Evolutionary conservation across 1,140 invertebrate genomes (phyloP), one percentile per base, ranked within the genome.

Genomic region (Ladona fulva): DNA sequence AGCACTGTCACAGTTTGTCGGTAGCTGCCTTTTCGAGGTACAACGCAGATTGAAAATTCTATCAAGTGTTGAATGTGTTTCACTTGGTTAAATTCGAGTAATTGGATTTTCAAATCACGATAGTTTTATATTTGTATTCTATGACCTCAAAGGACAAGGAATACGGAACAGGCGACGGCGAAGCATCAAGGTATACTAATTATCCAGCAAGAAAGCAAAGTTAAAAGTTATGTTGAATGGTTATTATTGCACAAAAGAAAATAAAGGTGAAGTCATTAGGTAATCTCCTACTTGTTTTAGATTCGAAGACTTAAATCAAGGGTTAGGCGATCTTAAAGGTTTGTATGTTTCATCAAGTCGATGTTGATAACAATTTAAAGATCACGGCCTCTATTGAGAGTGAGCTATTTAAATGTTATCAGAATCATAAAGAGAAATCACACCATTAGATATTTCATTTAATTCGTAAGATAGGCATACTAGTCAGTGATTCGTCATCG

Each of bases 101-200:
- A 19, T 66, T 66, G 52, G 52, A 66, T 66, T 66, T 66, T 22
- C 52, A 66, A 66, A 19, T 66, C 12, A 66, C 52, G 52, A 3
- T 66, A 66, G 52, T 66, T 66, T 19, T 19, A 66, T 66, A 66
- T 66, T 66, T 66, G 52, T 66, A 66, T 66, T 66, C 52, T 66
- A 66, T 66, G 52, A 66, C 52, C 52, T 66, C 52, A 19, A 66
- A 66, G 52, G 52, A 66, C 52, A 66, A 66, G 52, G 52, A 66
- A 66, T 66, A 66, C 52, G 52, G 52, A 66, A 66, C 52, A 66
- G 52, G 52, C 52, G 52, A 66, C 52, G 52, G 52, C 52, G 52
- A 66, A 66, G 52, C 52, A 16, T 66, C 52, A 66, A 66, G 52
- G 52, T 66, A 66, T 66, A 66, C 52, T 66, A 66, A 66, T 66